These are phyloP conservation scores for Aphaenogaster ashmeadi DNA, from an alignment of 1,140 invertebrate species.

Conservation along the genomic window DNA sequence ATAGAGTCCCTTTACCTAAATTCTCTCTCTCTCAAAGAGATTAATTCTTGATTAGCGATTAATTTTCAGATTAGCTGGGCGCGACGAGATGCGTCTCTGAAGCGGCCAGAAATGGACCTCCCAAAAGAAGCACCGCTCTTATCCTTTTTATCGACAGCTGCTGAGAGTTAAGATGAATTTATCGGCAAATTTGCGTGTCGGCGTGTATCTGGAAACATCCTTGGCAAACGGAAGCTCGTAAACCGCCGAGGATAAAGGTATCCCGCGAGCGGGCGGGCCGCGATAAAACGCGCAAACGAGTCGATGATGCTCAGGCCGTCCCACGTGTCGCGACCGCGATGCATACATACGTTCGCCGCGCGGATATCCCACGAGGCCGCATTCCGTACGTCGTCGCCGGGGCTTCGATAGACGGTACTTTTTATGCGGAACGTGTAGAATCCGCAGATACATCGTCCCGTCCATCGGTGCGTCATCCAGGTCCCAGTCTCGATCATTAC, in stretches of 20 bases:
- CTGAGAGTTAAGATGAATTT: not conserved
- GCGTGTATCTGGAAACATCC: not conserved
- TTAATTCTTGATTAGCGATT: not conserved
- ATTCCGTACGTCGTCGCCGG: conserved; percentile 35
- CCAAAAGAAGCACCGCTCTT: not conserved
- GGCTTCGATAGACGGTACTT: conserved; percentile 28
- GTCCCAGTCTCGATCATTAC: conserved; percentile 37
- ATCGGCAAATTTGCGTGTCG: not conserved
- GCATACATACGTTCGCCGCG: conserved; percentile 59
- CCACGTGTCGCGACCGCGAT: conserved; percentile 77
- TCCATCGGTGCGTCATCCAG: conserved; percentile 20
- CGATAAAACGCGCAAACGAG: conserved; percentile 38
- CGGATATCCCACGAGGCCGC: conserved; percentile 61
- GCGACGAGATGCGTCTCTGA: not conserved
- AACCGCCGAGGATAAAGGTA: conserved; percentile 10
- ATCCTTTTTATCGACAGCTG: not conserved
- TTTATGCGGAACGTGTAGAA: conserved; percentile 40
- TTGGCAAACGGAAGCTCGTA: conserved; percentile 31
- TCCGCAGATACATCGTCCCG: not conserved
- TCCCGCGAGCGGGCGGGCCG: not conserved
- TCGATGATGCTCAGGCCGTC: conserved; percentile 49
- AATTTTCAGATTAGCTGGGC: not conserved
- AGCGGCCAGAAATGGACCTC: not conserved
- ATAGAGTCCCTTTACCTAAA: conserved; percentile 18
- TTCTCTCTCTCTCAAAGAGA: not conserved